Percentiles rank a stretch among this genome's conserved stretches.
Conservation (phyloP, 2,797 vertebrate species). For the Leptatherina wallacei region DNA sequence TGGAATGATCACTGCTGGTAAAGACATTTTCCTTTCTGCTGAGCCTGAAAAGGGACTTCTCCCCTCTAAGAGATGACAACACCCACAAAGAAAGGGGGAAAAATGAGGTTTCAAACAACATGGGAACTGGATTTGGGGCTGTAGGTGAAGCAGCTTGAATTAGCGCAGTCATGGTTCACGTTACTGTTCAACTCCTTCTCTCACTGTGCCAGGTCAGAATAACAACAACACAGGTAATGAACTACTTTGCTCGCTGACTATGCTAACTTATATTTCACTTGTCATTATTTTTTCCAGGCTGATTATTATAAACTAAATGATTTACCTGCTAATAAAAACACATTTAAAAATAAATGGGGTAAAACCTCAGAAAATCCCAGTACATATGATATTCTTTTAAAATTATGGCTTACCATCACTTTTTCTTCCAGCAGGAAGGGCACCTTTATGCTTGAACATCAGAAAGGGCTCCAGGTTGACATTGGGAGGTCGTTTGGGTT, state of each 20-base stretch:
- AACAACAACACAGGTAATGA: neutral
- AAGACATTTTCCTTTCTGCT: slow-evolving; percentile 28
- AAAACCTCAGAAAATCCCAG: neutral
- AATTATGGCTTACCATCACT: slow-evolving; percentile 60
- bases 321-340: neutral
- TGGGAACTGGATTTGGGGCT: neutral
- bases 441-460: slow-evolving; percentile 30
- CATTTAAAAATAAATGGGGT: neutral
- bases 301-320: neutral
- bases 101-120: neutral
- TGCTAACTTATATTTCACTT: neutral
- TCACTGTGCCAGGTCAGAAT: neutral
- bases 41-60: slow-evolving; percentile 8
- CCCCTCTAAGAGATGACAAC: neutral
- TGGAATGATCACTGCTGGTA: slow-evolving; percentile 27
- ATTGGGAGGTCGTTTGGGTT: slow-evolving; percentile 82
- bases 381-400: neutral
- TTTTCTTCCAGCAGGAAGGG: slow-evolving; percentile 13
- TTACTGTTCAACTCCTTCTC: neutral
- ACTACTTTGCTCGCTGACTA: neutral
- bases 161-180: neutral
- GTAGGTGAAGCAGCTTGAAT: neutral
- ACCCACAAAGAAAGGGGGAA: neutral
- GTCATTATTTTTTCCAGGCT: neutral
- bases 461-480: slow-evolving; percentile 76